Percentiles rank a stretch among this genome's conserved stretches.
phyloP scores from a whole-genome alignment of 2,797 vertebrate species.

The Pipistrellus pygmaeus region DNA sequence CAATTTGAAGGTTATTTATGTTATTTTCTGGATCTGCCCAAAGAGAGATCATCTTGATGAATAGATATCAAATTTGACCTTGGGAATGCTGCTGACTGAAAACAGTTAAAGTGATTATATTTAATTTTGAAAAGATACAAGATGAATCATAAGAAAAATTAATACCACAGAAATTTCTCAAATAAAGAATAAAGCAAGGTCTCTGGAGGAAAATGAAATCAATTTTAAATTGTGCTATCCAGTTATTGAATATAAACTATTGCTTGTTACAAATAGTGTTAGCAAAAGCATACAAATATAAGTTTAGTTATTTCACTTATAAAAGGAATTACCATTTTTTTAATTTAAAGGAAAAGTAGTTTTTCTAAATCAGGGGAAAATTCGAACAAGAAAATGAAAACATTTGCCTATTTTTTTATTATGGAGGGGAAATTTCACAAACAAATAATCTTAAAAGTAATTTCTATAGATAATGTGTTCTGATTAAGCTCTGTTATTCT shows the following conservation, averaged over 20 bases:
- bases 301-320: conserved; percentile 19
- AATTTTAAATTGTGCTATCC: conserved; percentile 9
- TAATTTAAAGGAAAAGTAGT: conserved; percentile 11
- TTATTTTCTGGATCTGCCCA: conserved; percentile 49
- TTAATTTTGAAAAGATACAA: conserved; percentile 43
- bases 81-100: not conserved
- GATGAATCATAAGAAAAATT: not conserved
- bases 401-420: not conserved
- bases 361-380: conserved; percentile 57
- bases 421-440: conserved; percentile 30
- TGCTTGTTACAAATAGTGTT: not conserved
- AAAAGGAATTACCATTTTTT: conserved; percentile 35
- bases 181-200: conserved; percentile 24
- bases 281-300: conserved; percentile 44
- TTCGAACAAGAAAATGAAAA: conserved; percentile 46
- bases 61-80: conserved; percentile 28
- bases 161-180: conserved; percentile 1
- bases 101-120: not conserved
- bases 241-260: not conserved
- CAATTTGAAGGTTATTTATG: conserved; percentile 34
- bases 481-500: conserved; percentile 19
- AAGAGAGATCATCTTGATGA: conserved; percentile 49
- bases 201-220: conserved; percentile 1
- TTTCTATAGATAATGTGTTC: conserved; percentile 20
- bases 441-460: conserved; percentile 23